These are phyloP conservation scores for Melieria crassipennis DNA, from an alignment of 2,888 invertebrate species.

Conservation along the genomic window DNA sequence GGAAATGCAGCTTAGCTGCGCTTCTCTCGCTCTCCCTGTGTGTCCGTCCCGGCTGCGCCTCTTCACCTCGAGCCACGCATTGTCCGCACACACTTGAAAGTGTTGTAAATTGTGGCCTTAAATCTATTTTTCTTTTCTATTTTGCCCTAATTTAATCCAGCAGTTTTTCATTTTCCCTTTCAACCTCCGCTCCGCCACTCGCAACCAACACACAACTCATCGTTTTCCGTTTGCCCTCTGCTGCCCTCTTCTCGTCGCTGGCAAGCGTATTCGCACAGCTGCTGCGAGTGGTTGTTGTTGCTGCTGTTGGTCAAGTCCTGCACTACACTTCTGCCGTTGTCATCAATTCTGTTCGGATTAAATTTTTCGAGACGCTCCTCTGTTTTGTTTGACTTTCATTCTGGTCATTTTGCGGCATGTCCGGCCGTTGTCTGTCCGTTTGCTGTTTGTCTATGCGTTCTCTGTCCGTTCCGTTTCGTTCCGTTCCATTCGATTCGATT, in stretches of 20 bases:
- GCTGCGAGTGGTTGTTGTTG: not conserved
- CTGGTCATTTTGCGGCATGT: not conserved
- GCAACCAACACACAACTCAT: too few species aligned
- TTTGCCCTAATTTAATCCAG: constrained; percentile 20
- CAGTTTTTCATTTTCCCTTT: too few species aligned
- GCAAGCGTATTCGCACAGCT: not conserved
- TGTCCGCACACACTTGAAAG: constrained; percentile 10
- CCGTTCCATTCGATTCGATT: too few species aligned
- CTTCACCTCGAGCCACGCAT: constrained; percentile 4
- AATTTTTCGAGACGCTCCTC: not conserved
- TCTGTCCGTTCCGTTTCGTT: not conserved
- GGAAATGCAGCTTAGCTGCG: constrained; percentile 6
- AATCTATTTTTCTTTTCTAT: constrained; percentile 1
- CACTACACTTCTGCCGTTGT: not conserved
- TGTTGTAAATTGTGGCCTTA: not conserved
- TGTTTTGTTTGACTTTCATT: not conserved
- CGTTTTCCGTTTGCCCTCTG: too few species aligned
- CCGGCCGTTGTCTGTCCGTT: not conserved
- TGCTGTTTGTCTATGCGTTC: constrained; percentile 4
- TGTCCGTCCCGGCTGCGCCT: constrained; percentile 1
- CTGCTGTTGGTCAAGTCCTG: not conserved
- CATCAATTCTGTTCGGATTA: constrained; percentile 22
- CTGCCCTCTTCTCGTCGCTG: not conserved
- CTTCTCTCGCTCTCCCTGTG: not conserved
- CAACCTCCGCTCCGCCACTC: too few species aligned